Conservation (phyloP, 2,113 vertebrate species). For the Myrmecobius fasciatus region DNA sequence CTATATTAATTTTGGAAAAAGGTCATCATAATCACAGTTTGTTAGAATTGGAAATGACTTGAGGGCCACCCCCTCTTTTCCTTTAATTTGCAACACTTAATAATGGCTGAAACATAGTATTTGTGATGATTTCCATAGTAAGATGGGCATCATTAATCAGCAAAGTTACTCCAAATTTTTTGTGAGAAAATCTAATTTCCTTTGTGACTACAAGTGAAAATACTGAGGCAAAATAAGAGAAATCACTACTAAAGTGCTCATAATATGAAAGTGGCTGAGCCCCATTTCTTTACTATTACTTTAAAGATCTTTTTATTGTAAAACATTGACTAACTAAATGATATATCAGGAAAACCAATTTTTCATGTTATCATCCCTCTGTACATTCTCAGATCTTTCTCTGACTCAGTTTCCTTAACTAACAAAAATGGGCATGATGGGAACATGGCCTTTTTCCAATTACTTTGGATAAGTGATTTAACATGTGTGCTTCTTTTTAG, state of each 20-base stretch:
- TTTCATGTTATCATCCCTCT: background rate
- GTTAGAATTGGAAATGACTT: background rate
- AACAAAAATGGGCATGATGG: background rate
- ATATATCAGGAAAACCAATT: background rate
- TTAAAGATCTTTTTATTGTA: background rate
- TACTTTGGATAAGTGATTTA: constrained; percentile 30
- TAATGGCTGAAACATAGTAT: too few relatives aligned
- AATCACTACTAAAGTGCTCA: too few relatives aligned
- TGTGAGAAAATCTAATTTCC: too few relatives aligned
- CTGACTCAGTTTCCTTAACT: background rate
- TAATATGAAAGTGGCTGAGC: too few relatives aligned
- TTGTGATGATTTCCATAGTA: too few relatives aligned
- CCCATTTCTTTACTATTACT: too few relatives aligned
- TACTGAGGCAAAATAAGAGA: too few relatives aligned
- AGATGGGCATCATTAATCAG: too few relatives aligned
- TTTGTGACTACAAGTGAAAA: too few relatives aligned
- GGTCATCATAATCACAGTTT: background rate
- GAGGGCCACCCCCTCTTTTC: too few relatives aligned
- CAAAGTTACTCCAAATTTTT: too few relatives aligned
- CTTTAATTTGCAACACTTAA: too few relatives aligned
- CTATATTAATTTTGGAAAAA: background rate
- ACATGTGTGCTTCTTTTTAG: background rate
- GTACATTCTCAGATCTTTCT: background rate
- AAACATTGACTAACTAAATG: constrained; percentile 29
- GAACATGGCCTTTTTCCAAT: background rate